Conservation (phyloP, 2,888 invertebrate genomes). For the Synergus laeviventris region DNA sequence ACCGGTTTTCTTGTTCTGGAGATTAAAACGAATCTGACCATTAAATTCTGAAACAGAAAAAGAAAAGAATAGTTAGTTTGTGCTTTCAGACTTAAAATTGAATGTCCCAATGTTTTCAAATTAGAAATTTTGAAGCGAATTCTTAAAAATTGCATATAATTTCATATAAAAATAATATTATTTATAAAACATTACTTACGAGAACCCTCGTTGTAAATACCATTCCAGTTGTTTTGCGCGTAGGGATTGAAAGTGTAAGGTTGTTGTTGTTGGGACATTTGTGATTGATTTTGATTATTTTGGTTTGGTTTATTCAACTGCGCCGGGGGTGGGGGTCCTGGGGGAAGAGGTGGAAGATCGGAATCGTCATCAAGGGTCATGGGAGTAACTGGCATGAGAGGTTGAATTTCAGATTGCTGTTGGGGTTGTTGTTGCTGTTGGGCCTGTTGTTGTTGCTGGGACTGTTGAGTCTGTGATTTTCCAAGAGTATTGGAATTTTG, state of each 20-base stretch:
- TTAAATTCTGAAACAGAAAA: slow-evolving; percentile 66
- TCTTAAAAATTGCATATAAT: background rate
- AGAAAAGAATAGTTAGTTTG: slow-evolving; percentile 8
- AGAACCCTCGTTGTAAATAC: slow-evolving; percentile 65
- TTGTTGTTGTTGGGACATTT: slow-evolving; percentile 69
- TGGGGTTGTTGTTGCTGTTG: slow-evolving; percentile 66
- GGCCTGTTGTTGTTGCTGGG: slow-evolving; percentile 58
- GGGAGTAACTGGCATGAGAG: slow-evolving; percentile 76
- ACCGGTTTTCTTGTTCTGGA: slow-evolving; percentile 74
- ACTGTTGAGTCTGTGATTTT: slow-evolving; percentile 61
- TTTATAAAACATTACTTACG: slow-evolving; percentile 64
- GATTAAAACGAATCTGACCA: slow-evolving; percentile 71
- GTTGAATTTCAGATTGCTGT: slow-evolving; percentile 65
- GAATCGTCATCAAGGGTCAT: slow-evolving; percentile 77
- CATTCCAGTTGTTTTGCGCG: slow-evolving; percentile 64
- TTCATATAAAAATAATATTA: background rate
- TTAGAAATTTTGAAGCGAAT: background rate
- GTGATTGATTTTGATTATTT: slow-evolving; percentile 63
- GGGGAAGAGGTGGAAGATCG: slow-evolving; percentile 79
- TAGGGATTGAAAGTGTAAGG: slow-evolving; percentile 52
- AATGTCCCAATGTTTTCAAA: background rate
- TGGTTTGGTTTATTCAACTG: slow-evolving; percentile 59
- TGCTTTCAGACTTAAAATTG: background rate
- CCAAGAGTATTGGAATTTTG: slow-evolving; percentile 55
- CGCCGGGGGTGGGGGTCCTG: slow-evolving; percentile 78